Evolutionary conservation across 2,113 vertebrate genomes (phyloP).

Genomic region (Percopsis transmontana): DNA sequence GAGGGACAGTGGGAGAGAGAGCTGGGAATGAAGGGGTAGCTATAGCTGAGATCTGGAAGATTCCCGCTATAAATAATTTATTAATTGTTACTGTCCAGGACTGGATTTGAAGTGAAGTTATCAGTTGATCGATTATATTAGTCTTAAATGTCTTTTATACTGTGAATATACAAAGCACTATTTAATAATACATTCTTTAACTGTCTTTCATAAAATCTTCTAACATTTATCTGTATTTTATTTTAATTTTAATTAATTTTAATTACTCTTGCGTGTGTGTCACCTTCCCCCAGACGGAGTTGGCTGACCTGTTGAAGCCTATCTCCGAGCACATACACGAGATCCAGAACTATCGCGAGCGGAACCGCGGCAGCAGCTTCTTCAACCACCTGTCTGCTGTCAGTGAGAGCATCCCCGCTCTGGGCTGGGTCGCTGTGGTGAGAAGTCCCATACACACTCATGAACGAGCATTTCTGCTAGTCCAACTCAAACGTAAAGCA

Average conservation of each 20-base stretch:
- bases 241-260: not conserved
- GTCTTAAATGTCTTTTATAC: too few relatives aligned
- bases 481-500: not conserved
- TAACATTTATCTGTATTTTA: not conserved
- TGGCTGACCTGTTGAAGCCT: slow-evolving; percentile 87
- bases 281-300: slow-evolving; percentile 78
- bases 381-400: slow-evolving; percentile 97
- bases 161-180: too few relatives aligned
- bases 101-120: slow-evolving; percentile 11
- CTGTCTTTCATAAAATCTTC: not conserved
- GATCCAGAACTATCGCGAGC: slow-evolving; percentile 92
- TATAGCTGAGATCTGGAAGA: slow-evolving; percentile 49
- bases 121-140: too few relatives aligned
- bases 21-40: slow-evolving; percentile 25
- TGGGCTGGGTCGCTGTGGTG: slow-evolving; percentile 97
- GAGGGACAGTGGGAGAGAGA: slow-evolving; percentile 24
- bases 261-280: not conserved
- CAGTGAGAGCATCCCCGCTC: slow-evolving; percentile 95
- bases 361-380: slow-evolving; percentile 88
- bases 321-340: slow-evolving; percentile 94
- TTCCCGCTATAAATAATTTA: slow-evolving; percentile 49
- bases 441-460: slow-evolving; percentile 27
- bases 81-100: slow-evolving; percentile 2
- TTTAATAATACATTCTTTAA: not conserved
- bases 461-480: not conserved